Base-by-base conservation (phyloP, 2,113 vertebrate species). In the Naja naja region DNA sequence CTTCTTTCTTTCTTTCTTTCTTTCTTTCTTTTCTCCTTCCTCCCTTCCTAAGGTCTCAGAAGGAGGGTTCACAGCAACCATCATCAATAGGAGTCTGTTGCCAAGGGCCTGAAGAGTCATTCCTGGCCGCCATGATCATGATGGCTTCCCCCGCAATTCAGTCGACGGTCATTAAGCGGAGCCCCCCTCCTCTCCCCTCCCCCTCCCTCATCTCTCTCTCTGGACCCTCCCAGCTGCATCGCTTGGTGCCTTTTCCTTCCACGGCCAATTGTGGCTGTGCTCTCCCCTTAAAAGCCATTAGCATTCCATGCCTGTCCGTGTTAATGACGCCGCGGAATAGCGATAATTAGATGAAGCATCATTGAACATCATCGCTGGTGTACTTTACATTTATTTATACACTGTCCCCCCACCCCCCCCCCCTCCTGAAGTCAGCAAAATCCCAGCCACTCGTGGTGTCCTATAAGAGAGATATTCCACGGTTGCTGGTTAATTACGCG, bases 281-380 rank as follows among this genome's bases (percentile, higher is more conserved):
- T 14, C 53, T 0, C 2, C 94, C 94, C 10, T 1, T 34, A 85
- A 54, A 90, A 94, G 96, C 94, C 96, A 94, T 97, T 96, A 95
- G 91, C 96, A 97, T 96, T 96, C 97, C 96, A 94, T 92, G 93
- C 87, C 53, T 95, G 95, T 92, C 60, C 87, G 87, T 96, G 97
- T 95, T 97, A 97, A 97, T 95, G 96, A 95, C 93, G 91, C 93
- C 55, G 53, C 90, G 91, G 96, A 97, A 95, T 93, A 94, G 97
- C 0, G 93, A 96, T 97, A 97, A 97, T 97, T 96, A 97, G 89
- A 96, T 0, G n/a, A 96, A 95, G 97, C 96, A 94, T 97, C 97
- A 94, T 97, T 98, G 97, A 97, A 93, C 97, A 96, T 97, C 97
- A 95, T 95, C 94, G 93, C 95, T 91, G 92, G 94, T 8, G 55